Evolutionary conservation across 2,888 invertebrate genomes (phyloP), one percentile per base, ranked within the genome.

Genomic region (Sesia apiformis): DNA sequence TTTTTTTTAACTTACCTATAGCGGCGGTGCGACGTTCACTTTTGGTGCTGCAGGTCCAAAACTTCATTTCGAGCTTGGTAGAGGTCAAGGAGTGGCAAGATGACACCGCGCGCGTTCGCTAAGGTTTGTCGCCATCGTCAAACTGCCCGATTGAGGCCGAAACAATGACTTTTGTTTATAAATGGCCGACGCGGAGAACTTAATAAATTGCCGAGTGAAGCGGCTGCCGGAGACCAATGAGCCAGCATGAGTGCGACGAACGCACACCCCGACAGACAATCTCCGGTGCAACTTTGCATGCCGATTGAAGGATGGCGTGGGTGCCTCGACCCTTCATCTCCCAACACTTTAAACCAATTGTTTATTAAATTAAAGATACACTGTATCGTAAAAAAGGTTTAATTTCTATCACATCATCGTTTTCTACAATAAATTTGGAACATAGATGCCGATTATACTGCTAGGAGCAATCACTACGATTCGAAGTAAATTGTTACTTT

Each of bases 131-230:
- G 76, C 71, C 76, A 78, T 81, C 78, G 80, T 76, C 74, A 67
- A 77, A 88, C 87, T 88, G 85, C 62, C 81, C 80, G 78, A 72
- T 73, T 69, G 76, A 58, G 69, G 70, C 66, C 78, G 84, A 85
- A 86, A 89, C 87, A 88, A 89, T 86, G 87, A 81, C 72, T 88
- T 87, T 85, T 88, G 88, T 89, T 88, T 89, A 85, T 82, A 84
- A 83, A 84, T 78, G 76, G 67, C 66, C 69, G 75, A 72, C 80
- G 83, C 80, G 72, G 72, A 70, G 74, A 76, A 78, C 81, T 83
- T 81, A 86, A 76, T 84, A 82, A 84, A 80, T 78, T 76, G 81
- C 64, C 74, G 74, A 77, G 78, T 72, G 74, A 69, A 75, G 72
- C 76, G 76, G 72, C 52, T 40, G 69, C 67, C 67, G 69, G 68